phyloP scores from a whole-genome alignment of 2,888 invertebrate species.

The Poecilus cupreus region DNA sequence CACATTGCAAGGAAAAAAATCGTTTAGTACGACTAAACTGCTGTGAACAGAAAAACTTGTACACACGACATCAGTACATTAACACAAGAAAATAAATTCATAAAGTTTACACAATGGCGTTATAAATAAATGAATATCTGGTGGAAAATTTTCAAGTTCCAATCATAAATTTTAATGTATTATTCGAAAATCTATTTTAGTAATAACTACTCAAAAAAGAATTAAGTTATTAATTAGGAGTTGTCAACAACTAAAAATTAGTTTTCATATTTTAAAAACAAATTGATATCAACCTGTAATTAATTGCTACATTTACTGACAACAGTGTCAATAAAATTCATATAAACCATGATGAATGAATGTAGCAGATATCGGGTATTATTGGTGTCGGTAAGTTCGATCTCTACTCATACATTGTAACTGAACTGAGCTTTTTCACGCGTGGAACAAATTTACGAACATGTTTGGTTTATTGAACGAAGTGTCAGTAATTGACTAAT shows the following conservation, averaged over 20 bases:
- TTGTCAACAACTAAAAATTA: too few species aligned
- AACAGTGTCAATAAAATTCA: too few species aligned
- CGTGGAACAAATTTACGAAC: neutral
- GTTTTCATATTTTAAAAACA: too few species aligned
- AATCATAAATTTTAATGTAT: neutral
- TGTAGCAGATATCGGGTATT: neutral
- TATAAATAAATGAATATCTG: constrained; percentile 8
- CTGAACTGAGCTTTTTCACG: neutral
- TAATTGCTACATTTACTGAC: too few species aligned
- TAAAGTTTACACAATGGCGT: neutral
- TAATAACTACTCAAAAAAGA: too few species aligned
- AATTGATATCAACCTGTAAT: too few species aligned
- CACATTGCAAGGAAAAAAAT: constrained; percentile 16
- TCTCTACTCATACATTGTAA: neutral
- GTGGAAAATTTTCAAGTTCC: neutral
- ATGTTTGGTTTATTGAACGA: neutral
- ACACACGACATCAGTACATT: neutral
- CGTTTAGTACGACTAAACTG: constrained; percentile 13
- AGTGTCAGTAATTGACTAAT: constrained; percentile 29
- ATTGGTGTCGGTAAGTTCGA: neutral
- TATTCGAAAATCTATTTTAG: neutral
- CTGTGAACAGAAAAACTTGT: constrained; percentile 16
- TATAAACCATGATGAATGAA: too few species aligned
- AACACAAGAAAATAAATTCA: constrained; percentile 17
- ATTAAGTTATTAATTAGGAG: too few species aligned